Percentiles rank a stretch among this genome's conserved stretches.
Evolutionary conservation across 2,797 vertebrate species (phyloP).

Genomic region (Silurus aristotelis): DNA sequence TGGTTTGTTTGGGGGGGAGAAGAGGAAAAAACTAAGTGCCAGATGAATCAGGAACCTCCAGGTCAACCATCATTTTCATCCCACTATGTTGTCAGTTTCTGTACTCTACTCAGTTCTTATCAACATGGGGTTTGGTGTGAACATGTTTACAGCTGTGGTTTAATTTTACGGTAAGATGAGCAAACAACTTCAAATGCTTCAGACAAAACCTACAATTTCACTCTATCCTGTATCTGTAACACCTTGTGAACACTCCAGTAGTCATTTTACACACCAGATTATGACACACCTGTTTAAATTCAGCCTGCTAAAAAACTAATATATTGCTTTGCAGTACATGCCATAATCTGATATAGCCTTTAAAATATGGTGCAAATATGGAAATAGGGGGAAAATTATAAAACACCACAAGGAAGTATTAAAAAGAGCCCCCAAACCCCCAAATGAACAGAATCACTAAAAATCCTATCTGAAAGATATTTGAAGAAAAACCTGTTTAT

Average conservation of each 20-base stretch:
- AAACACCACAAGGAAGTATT: neutral
- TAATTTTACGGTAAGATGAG: slow-evolving; percentile 6
- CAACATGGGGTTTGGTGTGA: slow-evolving; percentile 27
- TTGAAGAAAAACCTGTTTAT: neutral
- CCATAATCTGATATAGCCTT: neutral
- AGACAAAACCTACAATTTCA: neutral
- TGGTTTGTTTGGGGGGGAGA: neutral
- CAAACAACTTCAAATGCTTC: neutral
- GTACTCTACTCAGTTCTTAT: neutral
- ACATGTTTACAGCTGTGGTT: slow-evolving; percentile 29
- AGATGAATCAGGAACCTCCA: slow-evolving; percentile 23
- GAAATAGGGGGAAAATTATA: neutral
- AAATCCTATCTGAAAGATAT: no score
- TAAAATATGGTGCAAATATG: neutral
- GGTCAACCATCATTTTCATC: slow-evolving; percentile 7
- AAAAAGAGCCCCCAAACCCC: neutral
- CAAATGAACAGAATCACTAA: neutral
- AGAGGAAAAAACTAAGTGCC: slow-evolving; percentile 6
- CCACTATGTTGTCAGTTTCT: slow-evolving; percentile 12
- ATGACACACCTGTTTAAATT: neutral
- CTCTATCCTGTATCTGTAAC: neutral
- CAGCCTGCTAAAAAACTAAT: neutral
- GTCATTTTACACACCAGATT: neutral
- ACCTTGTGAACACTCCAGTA: neutral
- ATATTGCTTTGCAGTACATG: neutral